phyloP scores from a whole-genome alignment of 2,888 invertebrate genomes.

The Nineta flava region DNA sequence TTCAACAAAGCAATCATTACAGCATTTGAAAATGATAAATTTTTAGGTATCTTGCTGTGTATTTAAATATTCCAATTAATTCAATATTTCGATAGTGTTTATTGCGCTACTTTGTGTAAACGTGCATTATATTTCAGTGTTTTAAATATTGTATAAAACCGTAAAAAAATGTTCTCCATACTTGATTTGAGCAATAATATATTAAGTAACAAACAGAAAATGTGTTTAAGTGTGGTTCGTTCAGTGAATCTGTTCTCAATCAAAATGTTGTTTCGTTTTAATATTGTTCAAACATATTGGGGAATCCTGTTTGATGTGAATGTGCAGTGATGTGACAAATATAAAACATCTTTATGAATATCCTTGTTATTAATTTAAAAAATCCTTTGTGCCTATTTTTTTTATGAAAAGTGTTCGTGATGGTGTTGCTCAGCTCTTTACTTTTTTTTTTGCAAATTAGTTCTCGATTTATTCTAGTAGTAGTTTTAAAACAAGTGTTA shows the following conservation, averaged over 20 bases:
- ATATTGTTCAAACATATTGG: background rate
- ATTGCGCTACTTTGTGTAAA: too few relatives aligned
- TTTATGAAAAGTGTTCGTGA: background rate
- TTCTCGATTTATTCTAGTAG: background rate
- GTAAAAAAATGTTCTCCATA: too few relatives aligned
- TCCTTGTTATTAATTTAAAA: background rate
- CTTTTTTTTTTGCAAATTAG: background rate
- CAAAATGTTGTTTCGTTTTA: too few relatives aligned
- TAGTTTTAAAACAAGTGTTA: background rate
- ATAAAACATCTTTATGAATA: constrained; percentile 1
- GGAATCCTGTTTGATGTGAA: constrained; percentile 7
- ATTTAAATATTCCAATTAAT: too few relatives aligned
- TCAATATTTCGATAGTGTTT: too few relatives aligned
- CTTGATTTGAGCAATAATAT: too few relatives aligned
- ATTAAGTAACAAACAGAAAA: too few relatives aligned
- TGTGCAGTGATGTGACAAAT: constrained; percentile 7
- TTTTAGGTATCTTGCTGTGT: too few relatives aligned
- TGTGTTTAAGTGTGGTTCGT: background rate
- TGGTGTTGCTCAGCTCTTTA: background rate
- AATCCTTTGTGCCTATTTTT: background rate
- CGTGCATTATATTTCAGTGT: too few relatives aligned
- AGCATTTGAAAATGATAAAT: too few relatives aligned
- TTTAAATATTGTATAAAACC: too few relatives aligned
- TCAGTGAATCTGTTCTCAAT: background rate
- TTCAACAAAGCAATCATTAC: too few relatives aligned